Evolutionary conservation across 2,888 invertebrate genomes (phyloP).

Genomic region (Pyrrhosoma nymphula): DNA sequence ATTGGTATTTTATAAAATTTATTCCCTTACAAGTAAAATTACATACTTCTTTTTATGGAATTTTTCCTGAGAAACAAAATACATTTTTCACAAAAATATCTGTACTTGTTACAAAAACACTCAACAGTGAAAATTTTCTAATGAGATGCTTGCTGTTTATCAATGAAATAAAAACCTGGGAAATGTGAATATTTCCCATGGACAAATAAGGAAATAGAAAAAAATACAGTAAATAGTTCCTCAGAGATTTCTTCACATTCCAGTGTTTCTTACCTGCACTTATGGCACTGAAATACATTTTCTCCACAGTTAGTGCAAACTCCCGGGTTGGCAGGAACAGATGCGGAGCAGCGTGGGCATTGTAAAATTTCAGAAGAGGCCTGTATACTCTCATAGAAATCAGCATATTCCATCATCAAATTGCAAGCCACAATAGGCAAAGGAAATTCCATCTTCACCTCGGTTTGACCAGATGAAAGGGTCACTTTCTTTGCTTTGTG

Average conservation of each 20-base stretch:
- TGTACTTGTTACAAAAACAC: too few species aligned
- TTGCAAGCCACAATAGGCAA: slow-evolving; percentile 98
- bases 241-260: neutral
- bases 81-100: too few species aligned
- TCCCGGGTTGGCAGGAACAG: slow-evolving; percentile 98
- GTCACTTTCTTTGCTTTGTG: slow-evolving; percentile 96
- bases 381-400: slow-evolving; percentile 97
- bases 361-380: slow-evolving; percentile 96
- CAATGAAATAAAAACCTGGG: too few species aligned
- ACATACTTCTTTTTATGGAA: too few species aligned
- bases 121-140: too few species aligned
- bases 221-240: neutral
- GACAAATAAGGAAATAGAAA: too few species aligned
- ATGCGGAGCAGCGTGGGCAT: slow-evolving; percentile 97
- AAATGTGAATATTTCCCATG: too few species aligned
- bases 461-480: slow-evolving; percentile 94
- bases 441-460: slow-evolving; percentile 97
- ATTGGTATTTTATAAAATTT: too few species aligned
- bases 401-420: slow-evolving; percentile 98
- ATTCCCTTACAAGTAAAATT: too few species aligned
- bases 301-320: slow-evolving; percentile 98
- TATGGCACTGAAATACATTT: slow-evolving; percentile 99
- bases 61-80: too few species aligned
- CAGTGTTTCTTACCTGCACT: slow-evolving; percentile 86
- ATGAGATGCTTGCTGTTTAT: too few species aligned